Evolutionary conservation across 2,797 vertebrate species (phyloP), one percentile per base, ranked within the genome.

Genomic region (Tadarida brasiliensis): DNA sequence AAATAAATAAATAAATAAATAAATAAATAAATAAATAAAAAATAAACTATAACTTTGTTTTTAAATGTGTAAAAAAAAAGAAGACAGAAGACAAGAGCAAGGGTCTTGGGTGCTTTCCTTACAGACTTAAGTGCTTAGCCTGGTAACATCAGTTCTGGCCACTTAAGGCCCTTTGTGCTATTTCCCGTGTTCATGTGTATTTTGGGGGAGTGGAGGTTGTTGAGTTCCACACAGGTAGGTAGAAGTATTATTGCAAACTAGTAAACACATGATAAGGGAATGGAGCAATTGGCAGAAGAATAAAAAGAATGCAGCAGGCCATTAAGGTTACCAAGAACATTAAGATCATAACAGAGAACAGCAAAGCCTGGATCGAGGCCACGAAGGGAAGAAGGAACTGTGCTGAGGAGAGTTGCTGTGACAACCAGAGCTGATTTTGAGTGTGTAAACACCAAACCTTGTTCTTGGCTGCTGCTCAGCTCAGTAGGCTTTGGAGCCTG

Each of bases 401-500:
- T 47, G 82, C 44, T 1, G 54, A 65, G 61, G 61, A 3, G 70
- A 86, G 96, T 89, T 96, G 91, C 97, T 94, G 94, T 88, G 96
- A 95, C 91, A 87, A 92, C 96, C 59, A 33, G 80, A 78, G 76
- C 89, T 44, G 65, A 51, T 22, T 70, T 2, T n/a, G 90, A 71
- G 93, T 61, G 33, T 86, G 82, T 95, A 82, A 96, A 92, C 93
- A 97, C 30, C 14, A 56, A 94, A 73, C 68, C 82, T 90, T 92
- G 82, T 47, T 90, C 67, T 93, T 90, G 73, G 92, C 94, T 65
- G 87, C 71, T 9, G 30, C 77, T 90, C 92, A 92, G 80, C 91
- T 74, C 68, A 47, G 92, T 44, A 24, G 81, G 88, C 82, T 92
- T 61, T 2, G 14, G 47, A 56, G 94, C 47, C 82, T 12, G 68